Evolutionary conservation across 2,888 invertebrate species (phyloP).

Genomic region (Eupithecia centaureata): DNA sequence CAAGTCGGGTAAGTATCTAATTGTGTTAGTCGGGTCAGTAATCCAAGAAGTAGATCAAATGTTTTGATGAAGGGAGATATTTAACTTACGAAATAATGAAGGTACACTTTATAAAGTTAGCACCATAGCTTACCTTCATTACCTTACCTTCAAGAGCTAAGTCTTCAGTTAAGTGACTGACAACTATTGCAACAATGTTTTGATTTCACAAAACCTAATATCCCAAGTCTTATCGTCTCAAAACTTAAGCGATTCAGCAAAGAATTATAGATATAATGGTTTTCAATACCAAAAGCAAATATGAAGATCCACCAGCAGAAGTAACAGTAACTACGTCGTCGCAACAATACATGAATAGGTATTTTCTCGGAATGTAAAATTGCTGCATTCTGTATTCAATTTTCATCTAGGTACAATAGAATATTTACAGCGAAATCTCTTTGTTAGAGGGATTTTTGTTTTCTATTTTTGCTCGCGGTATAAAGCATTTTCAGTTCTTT

Average conservation of each 20-base stretch:
- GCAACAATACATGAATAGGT: slow-evolving; percentile 1
- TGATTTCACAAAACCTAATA: no score
- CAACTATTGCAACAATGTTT: no score
- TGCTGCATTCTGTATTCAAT: slow-evolving; percentile 29
- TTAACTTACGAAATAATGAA: background rate
- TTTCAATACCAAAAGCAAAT: background rate
- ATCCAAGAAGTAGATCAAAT: slow-evolving; percentile 30
- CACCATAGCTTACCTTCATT: background rate
- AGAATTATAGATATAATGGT: no score
- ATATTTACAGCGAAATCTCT: slow-evolving; percentile 28
- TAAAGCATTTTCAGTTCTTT: slow-evolving; percentile 12
- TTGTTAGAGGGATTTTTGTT: slow-evolving; percentile 35
- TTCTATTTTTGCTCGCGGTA: slow-evolving; percentile 16
- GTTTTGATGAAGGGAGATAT: slow-evolving; percentile 1
- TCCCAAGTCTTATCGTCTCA: no score
- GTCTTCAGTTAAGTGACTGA: no score
- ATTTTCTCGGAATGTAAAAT: slow-evolving; percentile 16
- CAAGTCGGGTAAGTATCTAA: slow-evolving; percentile 46
- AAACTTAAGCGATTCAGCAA: no score
- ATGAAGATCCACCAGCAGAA: background rate
- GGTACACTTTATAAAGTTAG: background rate
- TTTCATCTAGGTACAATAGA: slow-evolving; percentile 30
- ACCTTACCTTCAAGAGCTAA: background rate
- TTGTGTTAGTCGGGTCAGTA: slow-evolving; percentile 54
- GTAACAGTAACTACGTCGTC: background rate